These are phyloP conservation scores for Antheraea assamensis DNA, from an alignment of 2,888 invertebrate species.

Conservation along the genomic window DNA sequence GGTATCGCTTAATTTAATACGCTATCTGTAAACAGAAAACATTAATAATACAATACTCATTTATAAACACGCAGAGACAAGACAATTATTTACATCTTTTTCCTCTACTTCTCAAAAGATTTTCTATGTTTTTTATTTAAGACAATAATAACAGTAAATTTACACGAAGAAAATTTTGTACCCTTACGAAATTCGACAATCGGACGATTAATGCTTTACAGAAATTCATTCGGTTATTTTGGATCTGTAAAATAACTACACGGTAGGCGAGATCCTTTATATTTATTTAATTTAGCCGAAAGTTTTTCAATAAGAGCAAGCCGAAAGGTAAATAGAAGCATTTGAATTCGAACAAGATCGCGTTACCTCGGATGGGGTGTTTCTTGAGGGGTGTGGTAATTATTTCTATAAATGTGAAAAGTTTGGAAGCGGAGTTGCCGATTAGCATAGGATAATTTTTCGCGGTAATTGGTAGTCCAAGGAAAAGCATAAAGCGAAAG, in stretches of 20 bases:
- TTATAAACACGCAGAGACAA: neutral
- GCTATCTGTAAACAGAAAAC: no score
- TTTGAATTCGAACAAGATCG: conserved; percentile 55
- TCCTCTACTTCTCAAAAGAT: no score
- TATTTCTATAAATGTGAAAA: conserved; percentile 78
- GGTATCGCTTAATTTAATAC: no score
- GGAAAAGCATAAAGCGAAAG: conserved; percentile 29
- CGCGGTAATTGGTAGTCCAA: conserved; percentile 52
- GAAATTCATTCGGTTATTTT: neutral
- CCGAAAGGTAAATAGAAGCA: conserved; percentile 68
- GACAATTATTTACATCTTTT: no score
- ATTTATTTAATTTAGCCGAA: conserved; percentile 35
- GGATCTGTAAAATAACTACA: neutral
- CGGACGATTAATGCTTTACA: neutral
- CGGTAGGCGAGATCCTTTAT: neutral
- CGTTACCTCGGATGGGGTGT: conserved; percentile 16
- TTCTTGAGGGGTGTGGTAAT: conserved; percentile 52
- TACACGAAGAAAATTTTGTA: no score
- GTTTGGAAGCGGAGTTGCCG: conserved; percentile 60
- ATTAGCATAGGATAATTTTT: conserved; percentile 57
- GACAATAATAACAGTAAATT: no score
- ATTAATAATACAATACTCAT: no score
- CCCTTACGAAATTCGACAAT: no score
- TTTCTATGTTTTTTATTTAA: no score
- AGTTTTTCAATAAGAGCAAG: conserved; percentile 73